phyloP scores from a whole-genome alignment of 2,113 vertebrate genomes.

The Aptenodytes patagonicus region DNA sequence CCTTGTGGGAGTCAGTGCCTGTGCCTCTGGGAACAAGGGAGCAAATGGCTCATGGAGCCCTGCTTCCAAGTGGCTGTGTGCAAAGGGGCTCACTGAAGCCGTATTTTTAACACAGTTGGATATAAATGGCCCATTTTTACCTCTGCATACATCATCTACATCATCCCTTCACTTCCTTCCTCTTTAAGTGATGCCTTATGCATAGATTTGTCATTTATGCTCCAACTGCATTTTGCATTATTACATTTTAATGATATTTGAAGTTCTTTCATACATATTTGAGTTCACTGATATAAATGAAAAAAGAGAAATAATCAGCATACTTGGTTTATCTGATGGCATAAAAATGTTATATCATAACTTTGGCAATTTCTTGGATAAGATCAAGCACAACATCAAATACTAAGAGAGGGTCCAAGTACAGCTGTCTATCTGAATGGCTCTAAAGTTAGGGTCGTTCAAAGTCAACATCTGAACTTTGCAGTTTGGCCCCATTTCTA shows the following conservation, averaged over 20 bases:
- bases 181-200: conserved; percentile 53
- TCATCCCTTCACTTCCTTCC: conserved; percentile 52
- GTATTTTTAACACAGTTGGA: neutral
- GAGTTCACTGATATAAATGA: conserved; percentile 58
- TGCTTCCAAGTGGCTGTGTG: neutral
- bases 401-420: neutral
- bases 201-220: conserved; percentile 55
- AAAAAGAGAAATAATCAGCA: conserved; percentile 62
- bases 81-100: neutral
- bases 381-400: conserved; percentile 32
- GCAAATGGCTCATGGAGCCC: neutral
- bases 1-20: neutral
- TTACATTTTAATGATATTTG: conserved; percentile 70
- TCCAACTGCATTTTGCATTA: conserved; percentile 61
- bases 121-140: conserved; percentile 58
- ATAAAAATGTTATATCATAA: conserved; percentile 41
- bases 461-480: conserved; percentile 1
- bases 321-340: conserved; percentile 56
- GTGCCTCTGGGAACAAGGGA: neutral
- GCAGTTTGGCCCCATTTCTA: neutral
- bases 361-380: conserved; percentile 23
- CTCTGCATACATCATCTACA: conserved; percentile 40
- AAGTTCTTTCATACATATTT: conserved; percentile 65
- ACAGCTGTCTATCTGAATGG: neutral
- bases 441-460: neutral